Evolutionary conservation across 2,888 invertebrate genomes (phyloP), one percentile per base, ranked within the genome.

Genomic region (Dioctria rufipes): DNA sequence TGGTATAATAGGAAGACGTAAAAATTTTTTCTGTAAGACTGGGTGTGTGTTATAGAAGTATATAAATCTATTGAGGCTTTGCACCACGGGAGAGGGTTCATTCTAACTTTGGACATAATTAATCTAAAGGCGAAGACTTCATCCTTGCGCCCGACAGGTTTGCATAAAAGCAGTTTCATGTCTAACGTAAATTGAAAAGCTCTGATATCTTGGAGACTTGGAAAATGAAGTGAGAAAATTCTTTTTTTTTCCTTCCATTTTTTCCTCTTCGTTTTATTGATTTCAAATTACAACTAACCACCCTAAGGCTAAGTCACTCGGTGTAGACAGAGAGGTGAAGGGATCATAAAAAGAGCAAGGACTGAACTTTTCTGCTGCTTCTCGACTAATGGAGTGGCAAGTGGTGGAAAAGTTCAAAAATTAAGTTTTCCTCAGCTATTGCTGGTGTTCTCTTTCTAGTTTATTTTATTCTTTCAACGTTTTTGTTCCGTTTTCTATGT

Each of bases 151-250:
- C 73, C 73, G 60, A 75, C 73, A 75, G 73, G 60, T 75, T 58
- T 75, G 73, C 73, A 75, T 75, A 58, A 75, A 75, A 75, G 58
- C 73, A 75, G 73, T 75, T 75, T 42, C 60, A 42, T 75, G 69
- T 69, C 69, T 54, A 37, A 51, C 49, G 51, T 49, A 69, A 69
- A 69, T 69, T 51, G 69, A 69, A 51, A n/a, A 40, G 39, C 46
- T 46, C 9, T 9, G 67, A 67, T 46, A 46, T 67, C 67, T 46
- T 37, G n/a, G 51, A 51, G 40, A n/a, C 40, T 11, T 13, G 40
- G 5, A 9, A 2, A 42, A 42, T 37, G 54, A 51, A 25, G 51
- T 25, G 40, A 37, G 49, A 51, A 51, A 25, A 54, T 69, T 51
- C 51, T 37, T 39, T 39, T 51, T 6, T 25, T 51, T 25, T 25